These are phyloP conservation scores for Ormyrus labotus DNA, from an alignment of 2,888 invertebrate genomes.

Conservation along the genomic window DNA sequence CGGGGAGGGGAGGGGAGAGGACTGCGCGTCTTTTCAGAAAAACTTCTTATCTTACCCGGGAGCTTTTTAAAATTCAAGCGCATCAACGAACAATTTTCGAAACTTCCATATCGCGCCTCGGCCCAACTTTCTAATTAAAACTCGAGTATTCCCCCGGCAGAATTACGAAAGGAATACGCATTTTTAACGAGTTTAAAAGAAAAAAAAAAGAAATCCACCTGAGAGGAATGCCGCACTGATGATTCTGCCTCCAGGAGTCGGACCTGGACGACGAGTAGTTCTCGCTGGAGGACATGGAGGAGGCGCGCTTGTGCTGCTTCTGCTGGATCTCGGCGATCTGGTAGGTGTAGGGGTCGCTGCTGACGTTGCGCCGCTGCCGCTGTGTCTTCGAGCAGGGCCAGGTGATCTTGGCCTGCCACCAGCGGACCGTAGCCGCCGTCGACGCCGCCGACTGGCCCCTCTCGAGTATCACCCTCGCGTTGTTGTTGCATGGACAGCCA, in stretches of 20 bases:
- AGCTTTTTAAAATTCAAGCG: background rate
- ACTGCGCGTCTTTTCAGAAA: background rate
- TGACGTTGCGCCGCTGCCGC: conserved; percentile 75
- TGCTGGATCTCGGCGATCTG: conserved; percentile 86
- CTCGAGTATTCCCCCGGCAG: too few species aligned
- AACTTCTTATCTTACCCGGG: background rate
- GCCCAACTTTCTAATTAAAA: too few species aligned
- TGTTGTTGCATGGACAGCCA: conserved; percentile 39
- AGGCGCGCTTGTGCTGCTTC: conserved; percentile 86
- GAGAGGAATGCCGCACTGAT: conserved; percentile 86
- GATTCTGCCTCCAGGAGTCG: conserved; percentile 89
- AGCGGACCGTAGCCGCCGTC: conserved; percentile 30
- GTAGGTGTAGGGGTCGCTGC: conserved; percentile 81
- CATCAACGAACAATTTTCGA: background rate
- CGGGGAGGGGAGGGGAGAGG: too few species aligned
- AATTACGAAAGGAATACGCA: too few species aligned
- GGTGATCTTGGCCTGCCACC: conserved; percentile 74
- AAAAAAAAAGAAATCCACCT: conserved; percentile 48
- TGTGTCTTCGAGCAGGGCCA: conserved; percentile 74
- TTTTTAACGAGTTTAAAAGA: too few species aligned
- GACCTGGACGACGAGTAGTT: conserved; percentile 88
- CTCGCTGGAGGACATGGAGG: conserved; percentile 91
- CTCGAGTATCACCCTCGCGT: conserved; percentile 73
- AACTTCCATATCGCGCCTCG: too few species aligned
- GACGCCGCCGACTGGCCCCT: conserved; percentile 69